phyloP scores from a whole-genome alignment of 2,797 vertebrate species.

The Peromyscus eremicus region DNA sequence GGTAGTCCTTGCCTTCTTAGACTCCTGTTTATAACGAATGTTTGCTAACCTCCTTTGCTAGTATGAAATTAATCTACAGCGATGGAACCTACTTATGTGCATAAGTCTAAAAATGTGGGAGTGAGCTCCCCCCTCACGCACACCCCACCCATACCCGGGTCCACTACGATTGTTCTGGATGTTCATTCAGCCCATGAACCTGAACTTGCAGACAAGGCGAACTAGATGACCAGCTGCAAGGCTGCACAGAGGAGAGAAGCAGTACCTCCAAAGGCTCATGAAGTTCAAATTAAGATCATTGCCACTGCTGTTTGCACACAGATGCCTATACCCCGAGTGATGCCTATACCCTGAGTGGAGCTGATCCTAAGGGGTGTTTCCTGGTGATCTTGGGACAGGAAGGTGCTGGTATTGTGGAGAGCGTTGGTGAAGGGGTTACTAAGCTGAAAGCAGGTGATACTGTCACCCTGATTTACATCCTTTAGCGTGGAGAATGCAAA shows the following conservation, averaged over 20 bases:
- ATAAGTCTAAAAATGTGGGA: neutral
- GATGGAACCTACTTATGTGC: neutral
- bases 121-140: neutral
- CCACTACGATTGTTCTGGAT: neutral
- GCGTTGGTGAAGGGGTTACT: slow-evolving; percentile 96
- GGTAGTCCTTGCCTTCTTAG: neutral
- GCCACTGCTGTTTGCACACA: slow-evolving; percentile 97
- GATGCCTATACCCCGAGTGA: slow-evolving; percentile 99
- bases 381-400: slow-evolving; percentile 97
- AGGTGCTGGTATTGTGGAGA: slow-evolving; percentile 96
- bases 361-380: slow-evolving; percentile 96
- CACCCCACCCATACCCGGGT: neutral
- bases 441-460: slow-evolving; percentile 96
- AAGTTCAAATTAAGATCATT: slow-evolving; percentile 97
- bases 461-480: slow-evolving; percentile 95
- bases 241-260: slow-evolving; percentile 98
- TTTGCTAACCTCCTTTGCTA: neutral
- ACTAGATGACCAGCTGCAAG: slow-evolving; percentile 96
- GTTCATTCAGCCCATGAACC: neutral
- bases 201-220: neutral
- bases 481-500: slow-evolving; percentile 98
- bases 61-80: too few relatives aligned
- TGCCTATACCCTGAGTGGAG: slow-evolving; percentile 96
- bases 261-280: slow-evolving; percentile 94
- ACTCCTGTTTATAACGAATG: neutral